Percentiles rank a stretch among this genome's conserved stretches.
Conservation (phyloP, 2,888 invertebrate genomes). For the Volucella bombylans region DNA sequence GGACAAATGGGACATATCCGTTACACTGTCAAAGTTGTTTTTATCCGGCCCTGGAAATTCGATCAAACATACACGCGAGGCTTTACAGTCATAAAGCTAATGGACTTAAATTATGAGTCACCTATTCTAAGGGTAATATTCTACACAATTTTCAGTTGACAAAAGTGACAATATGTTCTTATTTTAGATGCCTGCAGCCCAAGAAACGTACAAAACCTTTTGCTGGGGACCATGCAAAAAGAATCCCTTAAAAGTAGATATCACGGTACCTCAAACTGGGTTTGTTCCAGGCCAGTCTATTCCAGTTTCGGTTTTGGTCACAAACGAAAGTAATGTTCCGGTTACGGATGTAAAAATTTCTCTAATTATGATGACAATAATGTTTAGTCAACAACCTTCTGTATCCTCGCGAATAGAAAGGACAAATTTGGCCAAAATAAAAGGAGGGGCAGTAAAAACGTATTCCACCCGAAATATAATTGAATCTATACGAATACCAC, state of each 20-base stretch:
- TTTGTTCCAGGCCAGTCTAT: conserved; percentile 80
- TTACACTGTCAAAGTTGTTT: conserved; percentile 85
- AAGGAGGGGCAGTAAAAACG: conserved; percentile 75
- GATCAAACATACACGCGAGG: conserved; percentile 86
- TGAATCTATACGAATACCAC: conserved; percentile 78
- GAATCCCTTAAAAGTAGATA: conserved; percentile 76
- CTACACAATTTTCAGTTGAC: conserved; percentile 57
- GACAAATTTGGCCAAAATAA: conserved; percentile 76
- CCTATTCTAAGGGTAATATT: conserved; percentile 70
- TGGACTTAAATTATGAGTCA: conserved; percentile 87
- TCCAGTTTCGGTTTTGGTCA: conserved; percentile 82
- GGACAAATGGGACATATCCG: conserved; percentile 83
- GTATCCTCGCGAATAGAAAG: conserved; percentile 75
- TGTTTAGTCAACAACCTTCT: conserved; percentile 75
- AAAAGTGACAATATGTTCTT: neutral
- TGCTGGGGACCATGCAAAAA: conserved; percentile 79
- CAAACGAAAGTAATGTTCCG: conserved; percentile 84
- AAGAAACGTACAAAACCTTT: conserved; percentile 76
- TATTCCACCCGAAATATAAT: conserved; percentile 76
- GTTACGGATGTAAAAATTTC: conserved; percentile 79
- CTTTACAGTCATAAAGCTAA: conserved; percentile 89
- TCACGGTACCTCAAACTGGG: conserved; percentile 78
- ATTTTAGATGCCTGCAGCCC: conserved; percentile 76
- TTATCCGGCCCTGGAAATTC: conserved; percentile 93
- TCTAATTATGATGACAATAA: conserved; percentile 77